These are phyloP conservation scores for Heliopora coerulea DNA, from an alignment of 92 coral and sea anemone species.

Conservation along the genomic window DNA sequence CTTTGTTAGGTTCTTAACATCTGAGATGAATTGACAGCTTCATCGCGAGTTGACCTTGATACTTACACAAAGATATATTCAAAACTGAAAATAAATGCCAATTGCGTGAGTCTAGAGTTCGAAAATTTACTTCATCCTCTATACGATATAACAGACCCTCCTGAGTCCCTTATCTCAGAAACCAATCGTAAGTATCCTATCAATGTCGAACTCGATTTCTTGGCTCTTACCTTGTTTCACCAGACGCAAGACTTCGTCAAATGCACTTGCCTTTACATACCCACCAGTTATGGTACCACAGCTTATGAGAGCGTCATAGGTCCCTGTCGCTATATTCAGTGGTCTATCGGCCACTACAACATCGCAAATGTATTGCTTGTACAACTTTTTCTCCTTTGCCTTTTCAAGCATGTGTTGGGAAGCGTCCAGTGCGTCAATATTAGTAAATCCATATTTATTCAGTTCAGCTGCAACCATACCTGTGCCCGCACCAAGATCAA, in stretches of 20 bases:
- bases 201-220: too few species aligned
- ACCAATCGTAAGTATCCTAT: too few species aligned
- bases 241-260: conserved; percentile 49
- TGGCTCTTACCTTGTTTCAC: conserved; percentile 44
- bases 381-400: conserved; percentile 46
- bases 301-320: conserved; percentile 48
- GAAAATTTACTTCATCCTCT: too few species aligned
- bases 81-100: too few species aligned
- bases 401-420: conserved; percentile 54
- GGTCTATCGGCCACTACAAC: conserved; percentile 31
- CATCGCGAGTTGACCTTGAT: too few species aligned
- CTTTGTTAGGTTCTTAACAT: too few species aligned
- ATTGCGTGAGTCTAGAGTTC: too few species aligned
- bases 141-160: too few species aligned
- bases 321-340: conserved; percentile 26
- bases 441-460: conserved; percentile 35
- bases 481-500: too few species aligned
- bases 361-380: conserved; percentile 49
- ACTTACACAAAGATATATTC: too few species aligned
- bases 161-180: too few species aligned
- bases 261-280: conserved; percentile 45
- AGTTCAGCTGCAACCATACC: conserved; percentile 10
- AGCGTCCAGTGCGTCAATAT: conserved; percentile 52
- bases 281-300: conserved; percentile 50
- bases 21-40: too few species aligned